Evolutionary conservation across 2,888 invertebrate genomes (phyloP).

Genomic region (Cerastis rubricosa): DNA sequence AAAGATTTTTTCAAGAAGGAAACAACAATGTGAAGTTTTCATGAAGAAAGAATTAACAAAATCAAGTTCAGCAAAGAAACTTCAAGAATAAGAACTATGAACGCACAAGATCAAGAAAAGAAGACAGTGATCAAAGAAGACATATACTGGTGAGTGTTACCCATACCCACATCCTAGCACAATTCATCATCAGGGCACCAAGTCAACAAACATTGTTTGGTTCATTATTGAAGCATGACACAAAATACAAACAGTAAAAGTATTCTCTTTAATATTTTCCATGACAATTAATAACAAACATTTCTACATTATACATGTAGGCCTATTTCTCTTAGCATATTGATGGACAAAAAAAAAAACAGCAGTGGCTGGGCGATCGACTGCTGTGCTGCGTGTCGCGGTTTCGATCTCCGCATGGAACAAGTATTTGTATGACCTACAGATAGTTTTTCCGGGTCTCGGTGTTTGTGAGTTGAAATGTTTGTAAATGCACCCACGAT

Average conservation of each 20-base stretch:
- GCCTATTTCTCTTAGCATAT: not conserved
- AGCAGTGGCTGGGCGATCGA: too few relatives aligned
- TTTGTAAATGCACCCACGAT: too few relatives aligned
- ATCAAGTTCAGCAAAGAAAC: not conserved
- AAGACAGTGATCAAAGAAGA: not conserved
- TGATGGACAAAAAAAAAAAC: too few relatives aligned
- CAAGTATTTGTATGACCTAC: too few relatives aligned
- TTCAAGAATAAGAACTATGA: not conserved
- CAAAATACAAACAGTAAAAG: not conserved
- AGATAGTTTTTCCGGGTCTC: too few relatives aligned
- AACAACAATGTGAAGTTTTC: not conserved
- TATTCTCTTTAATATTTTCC: not conserved
- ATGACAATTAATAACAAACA: not conserved
- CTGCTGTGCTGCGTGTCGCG: too few relatives aligned
- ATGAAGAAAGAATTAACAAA: not conserved
- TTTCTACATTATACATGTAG: not conserved
- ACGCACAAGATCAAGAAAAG: not conserved
- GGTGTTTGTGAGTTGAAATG: too few relatives aligned
- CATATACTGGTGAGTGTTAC: conserved; percentile 4
- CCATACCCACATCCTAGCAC: not conserved
- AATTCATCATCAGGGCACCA: not conserved
- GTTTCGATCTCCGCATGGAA: too few relatives aligned
- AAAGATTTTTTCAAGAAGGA: not conserved
- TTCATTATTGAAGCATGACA: not conserved
- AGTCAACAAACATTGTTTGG: not conserved